Percentiles rank a stretch among this genome's conserved stretches.
phyloP scores from a whole-genome alignment of 2,888 invertebrate genomes.

The Phytoseiulus persimilis region DNA sequence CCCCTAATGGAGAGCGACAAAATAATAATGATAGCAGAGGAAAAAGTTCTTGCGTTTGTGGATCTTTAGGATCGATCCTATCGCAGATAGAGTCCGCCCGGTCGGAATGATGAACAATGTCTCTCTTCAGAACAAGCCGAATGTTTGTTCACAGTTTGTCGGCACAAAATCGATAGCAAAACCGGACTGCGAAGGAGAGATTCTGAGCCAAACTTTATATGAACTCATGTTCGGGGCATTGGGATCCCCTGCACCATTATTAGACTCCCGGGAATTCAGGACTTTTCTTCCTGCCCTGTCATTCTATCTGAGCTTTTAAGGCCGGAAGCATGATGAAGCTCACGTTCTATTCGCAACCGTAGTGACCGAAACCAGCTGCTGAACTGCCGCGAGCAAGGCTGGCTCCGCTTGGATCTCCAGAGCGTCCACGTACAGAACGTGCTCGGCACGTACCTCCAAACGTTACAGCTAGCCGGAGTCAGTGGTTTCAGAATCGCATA shows the following conservation, averaged over 20 bases:
- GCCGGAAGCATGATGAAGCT: not conserved
- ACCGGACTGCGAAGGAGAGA: not conserved
- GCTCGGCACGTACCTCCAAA: conserved; percentile 13
- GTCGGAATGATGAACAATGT: too few species aligned
- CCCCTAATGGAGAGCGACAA: too few species aligned
- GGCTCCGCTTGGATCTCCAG: conserved; percentile 10
- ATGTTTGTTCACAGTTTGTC: not conserved
- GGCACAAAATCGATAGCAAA: not conserved
- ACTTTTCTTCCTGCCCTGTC: not conserved
- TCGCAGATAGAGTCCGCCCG: too few species aligned
- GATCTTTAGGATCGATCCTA: too few species aligned
- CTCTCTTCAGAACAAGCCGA: too few species aligned
- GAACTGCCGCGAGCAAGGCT: conserved; percentile 23
- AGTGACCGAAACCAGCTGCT: conserved; percentile 28
- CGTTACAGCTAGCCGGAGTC: conserved; percentile 21
- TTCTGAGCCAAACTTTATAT: not conserved
- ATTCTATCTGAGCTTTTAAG: not conserved
- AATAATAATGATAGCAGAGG: too few species aligned
- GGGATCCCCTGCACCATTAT: not conserved
- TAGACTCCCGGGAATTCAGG: not conserved
- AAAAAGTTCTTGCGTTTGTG: too few species aligned
- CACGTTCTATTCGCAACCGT: not conserved
- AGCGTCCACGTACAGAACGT: conserved; percentile 27
- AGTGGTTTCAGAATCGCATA: conserved; percentile 30
- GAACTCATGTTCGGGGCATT: not conserved